Percentiles rank a stretch among this genome's conserved stretches.
Evolutionary conservation across 2,888 invertebrate genomes (phyloP).

Genomic region (Stegophylla sp.): DNA sequence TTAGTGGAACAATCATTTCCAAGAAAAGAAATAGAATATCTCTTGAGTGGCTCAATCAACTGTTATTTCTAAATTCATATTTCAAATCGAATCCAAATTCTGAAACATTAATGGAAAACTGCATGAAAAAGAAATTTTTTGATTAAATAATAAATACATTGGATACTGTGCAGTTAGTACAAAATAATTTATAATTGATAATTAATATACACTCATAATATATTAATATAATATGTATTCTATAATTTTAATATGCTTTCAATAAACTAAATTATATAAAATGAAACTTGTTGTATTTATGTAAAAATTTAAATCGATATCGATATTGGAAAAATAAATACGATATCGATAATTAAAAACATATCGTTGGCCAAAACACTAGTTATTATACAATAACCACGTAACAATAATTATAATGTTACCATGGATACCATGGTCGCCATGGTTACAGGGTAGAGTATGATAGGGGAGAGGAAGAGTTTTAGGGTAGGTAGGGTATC

Average conservation of each 20-base stretch:
- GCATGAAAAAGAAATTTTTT: not conserved
- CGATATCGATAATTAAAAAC: not conserved
- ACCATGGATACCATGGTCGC: no score
- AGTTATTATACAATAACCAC: not conserved
- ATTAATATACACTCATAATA: not conserved
- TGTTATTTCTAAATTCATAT: slow-evolving; percentile 3
- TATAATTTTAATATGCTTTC: not conserved
- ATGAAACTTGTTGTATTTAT: not conserved
- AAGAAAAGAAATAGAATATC: slow-evolving; percentile 4
- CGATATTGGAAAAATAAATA: not conserved
- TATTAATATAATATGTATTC: no score
- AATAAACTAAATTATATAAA: not conserved
- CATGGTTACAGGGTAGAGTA: no score
- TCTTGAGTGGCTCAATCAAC: not conserved
- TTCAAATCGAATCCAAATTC: not conserved
- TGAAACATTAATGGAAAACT: slow-evolving; percentile 3
- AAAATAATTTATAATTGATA: not conserved
- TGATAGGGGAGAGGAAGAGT: no score
- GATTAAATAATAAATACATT: not conserved
- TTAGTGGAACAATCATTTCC: not conserved
- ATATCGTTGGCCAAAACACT: not conserved
- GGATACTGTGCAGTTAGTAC: not conserved
- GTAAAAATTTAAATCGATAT: not conserved
- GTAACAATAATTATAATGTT: no score
- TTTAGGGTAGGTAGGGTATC: no score